Base-by-base conservation (phyloP, 2,888 invertebrate species). In the Boloria euphrosyne region DNA sequence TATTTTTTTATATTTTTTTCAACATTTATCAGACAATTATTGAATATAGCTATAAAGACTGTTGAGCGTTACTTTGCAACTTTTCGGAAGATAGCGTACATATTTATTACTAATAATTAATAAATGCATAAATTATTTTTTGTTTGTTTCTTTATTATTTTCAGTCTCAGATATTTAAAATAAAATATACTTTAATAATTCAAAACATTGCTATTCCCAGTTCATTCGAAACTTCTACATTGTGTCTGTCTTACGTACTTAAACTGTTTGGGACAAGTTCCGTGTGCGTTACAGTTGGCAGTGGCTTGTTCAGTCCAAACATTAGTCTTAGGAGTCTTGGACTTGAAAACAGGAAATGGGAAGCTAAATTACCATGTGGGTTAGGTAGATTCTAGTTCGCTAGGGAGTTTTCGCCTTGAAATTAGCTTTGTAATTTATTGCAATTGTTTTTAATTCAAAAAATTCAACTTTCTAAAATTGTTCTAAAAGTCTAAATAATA, bases 281-380 rank as follows among this genome's bases (percentile, higher is more conserved):
- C 43, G n/a, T 43, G 16, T 50, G 62, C 43, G 52, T 62, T 53
- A 63, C 38, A 55, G 38, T 63, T 55, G 38, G 43, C 18, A 63
- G 55, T 55, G 55, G 49, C 49, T 61, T 16, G 61, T 22, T 44
- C 55, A 55, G 43, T 57, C 55, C 22, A 63, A 63, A 63, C 55
- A 63, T 63, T 62, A 50, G 27, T 63, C 50, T 38, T 49, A 38
- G 49, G 54, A 55, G 14, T 44, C 16, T 55, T 18, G 38, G 54
- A 27, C 55, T 17, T 4, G 57, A 46, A 44, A 63, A 63, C 43
- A 55, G 22, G 55, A 55, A 55, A 43, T 55, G 4, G n/a, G 43
- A 38, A 43, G 6, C 55, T 55, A 63, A 50, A 49, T 50, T 50
- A 55, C 44, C 13, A 44, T 55, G 18, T 5, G n/a, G n/a, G 3